A percentile compares a stretch with the other conserved stretches of the same genome.
Evolutionary conservation across 2,113 vertebrate genomes (phyloP).

Genomic region (Pan troglodytes): DNA sequence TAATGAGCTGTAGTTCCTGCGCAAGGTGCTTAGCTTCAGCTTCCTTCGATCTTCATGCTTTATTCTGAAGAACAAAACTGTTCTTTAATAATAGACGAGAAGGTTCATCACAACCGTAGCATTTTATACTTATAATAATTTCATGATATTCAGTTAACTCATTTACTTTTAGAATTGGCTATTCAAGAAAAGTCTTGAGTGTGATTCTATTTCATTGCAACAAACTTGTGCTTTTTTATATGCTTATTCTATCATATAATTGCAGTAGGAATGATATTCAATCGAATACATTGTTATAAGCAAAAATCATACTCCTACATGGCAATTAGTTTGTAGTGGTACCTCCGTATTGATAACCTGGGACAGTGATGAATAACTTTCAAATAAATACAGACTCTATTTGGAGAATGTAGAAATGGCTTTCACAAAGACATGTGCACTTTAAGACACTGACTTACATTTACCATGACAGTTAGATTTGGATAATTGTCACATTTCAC

Average conservation of each 20-base stretch:
- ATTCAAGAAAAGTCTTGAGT: background rate
- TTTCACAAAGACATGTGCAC: constrained; percentile 16
- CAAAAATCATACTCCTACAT: background rate
- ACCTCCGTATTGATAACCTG: background rate
- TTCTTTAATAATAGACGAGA: background rate
- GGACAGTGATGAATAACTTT: background rate
- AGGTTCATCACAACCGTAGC: background rate
- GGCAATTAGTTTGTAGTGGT: background rate
- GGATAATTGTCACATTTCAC: constrained; percentile 51
- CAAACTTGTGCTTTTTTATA: background rate
- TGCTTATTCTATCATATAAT: background rate
- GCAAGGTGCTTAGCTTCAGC: background rate
- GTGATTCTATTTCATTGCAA: background rate
- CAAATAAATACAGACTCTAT: background rate
- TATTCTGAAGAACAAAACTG: background rate
- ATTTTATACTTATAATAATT: background rate
- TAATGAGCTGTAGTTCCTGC: background rate
- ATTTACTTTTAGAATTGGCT: constrained; percentile 15
- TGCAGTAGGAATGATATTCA: background rate
- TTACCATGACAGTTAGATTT: constrained; percentile 9
- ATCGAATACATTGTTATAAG: background rate
- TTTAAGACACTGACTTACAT: background rate
- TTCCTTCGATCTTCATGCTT: background rate
- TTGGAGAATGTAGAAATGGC: background rate
- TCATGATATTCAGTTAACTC: background rate